Conservation (phyloP, 2,113 vertebrate genomes). For the Sinosuthora webbiana region DNA sequence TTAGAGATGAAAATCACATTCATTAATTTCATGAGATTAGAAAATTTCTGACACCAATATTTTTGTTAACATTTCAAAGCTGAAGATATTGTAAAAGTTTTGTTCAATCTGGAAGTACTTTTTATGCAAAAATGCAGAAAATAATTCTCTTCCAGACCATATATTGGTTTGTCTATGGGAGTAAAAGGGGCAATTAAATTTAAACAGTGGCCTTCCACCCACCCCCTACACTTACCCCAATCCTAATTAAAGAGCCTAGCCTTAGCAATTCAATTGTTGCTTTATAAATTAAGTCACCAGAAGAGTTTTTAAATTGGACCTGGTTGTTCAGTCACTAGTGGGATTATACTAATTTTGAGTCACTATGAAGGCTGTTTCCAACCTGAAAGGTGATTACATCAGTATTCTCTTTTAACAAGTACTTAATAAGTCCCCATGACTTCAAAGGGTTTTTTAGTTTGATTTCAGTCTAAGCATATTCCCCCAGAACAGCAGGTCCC, state of each 20-base stretch:
- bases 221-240: not conserved
- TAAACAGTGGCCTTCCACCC: not conserved
- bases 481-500: not conserved
- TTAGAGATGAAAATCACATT: not conserved
- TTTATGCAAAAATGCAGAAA: not conserved
- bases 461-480: not conserved
- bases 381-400: not conserved
- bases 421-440: not conserved
- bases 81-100: not conserved
- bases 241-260: not conserved
- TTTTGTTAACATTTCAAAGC: not conserved
- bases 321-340: not conserved
- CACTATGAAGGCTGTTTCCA: not conserved
- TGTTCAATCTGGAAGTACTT: not conserved
- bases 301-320: not conserved
- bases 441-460: constrained; percentile 8
- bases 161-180: not conserved
- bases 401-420: not conserved
- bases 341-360: not conserved
- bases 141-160: not conserved
- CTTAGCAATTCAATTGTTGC: not conserved
- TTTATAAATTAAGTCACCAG: not conserved
- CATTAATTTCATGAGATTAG: not conserved
- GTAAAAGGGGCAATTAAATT: not conserved
- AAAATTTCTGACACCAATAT: not conserved